Evolutionary conservation across 2,113 vertebrate genomes (phyloP).

Genomic region (Papio anubis): DNA sequence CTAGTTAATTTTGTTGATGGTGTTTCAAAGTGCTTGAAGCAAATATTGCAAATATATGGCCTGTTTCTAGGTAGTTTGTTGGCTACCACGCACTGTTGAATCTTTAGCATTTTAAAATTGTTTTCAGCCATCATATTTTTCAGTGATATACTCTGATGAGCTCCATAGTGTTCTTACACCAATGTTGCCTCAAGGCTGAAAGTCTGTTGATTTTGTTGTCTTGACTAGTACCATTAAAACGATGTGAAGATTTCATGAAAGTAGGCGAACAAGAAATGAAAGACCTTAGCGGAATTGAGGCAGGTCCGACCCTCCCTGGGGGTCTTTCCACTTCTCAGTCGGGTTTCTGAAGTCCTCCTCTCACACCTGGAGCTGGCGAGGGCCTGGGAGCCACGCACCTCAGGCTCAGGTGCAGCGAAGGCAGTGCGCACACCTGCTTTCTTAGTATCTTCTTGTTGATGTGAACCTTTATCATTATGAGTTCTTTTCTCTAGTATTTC

Average conservation of each 20-base stretch:
- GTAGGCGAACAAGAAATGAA: neutral
- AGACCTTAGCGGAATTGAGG: neutral
- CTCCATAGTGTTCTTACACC: constrained; percentile 76
- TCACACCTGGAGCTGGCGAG: constrained; percentile 56
- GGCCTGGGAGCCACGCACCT: neutral
- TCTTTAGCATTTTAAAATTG: constrained; percentile 82
- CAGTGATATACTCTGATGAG: constrained; percentile 58
- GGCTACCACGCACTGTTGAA: constrained; percentile 77
- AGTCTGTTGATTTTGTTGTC: neutral
- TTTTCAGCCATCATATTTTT: constrained; percentile 76
- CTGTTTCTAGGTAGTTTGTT: constrained; percentile 81
- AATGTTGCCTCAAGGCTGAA: neutral
- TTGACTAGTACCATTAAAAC: neutral
- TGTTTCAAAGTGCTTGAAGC: constrained; percentile 86
- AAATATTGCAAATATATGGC: constrained; percentile 85
- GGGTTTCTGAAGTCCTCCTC: neutral
- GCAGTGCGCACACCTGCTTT: neutral
- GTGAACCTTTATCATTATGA: neutral
- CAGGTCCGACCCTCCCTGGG: neutral
- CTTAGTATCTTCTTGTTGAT: neutral
- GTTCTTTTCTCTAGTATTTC: constrained; percentile 29
- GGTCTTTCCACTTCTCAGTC: neutral
- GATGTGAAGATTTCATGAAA: neutral
- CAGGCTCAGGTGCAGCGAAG: neutral
- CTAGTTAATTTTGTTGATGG: constrained; percentile 87